Evolutionary conservation across 1,140 invertebrate genomes (phyloP).

Genomic region (Tribolium madens): DNA sequence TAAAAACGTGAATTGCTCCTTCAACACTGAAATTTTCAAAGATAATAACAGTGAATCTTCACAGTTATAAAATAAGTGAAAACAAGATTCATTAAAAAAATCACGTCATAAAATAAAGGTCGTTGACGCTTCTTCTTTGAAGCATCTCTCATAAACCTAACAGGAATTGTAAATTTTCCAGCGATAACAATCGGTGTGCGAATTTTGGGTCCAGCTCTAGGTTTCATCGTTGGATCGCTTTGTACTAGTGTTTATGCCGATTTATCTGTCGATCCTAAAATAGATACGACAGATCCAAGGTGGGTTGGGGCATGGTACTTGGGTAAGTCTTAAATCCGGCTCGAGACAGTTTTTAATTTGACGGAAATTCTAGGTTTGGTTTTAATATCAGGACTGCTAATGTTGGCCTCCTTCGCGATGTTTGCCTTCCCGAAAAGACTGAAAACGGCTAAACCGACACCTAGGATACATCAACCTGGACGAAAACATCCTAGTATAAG

Average conservation of each 20-base stretch:
- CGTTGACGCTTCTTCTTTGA: background rate
- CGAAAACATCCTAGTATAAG: conserved; percentile 72
- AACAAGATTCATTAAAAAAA: background rate
- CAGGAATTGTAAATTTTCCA: conserved; percentile 64
- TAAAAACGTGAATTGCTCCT: background rate
- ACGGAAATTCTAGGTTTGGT: conserved; percentile 74
- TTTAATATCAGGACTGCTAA: conserved; percentile 81
- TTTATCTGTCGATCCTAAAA: conserved; percentile 79
- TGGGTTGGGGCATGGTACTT: conserved; percentile 96
- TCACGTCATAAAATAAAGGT: background rate
- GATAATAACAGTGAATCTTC: background rate
- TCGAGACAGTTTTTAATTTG: background rate
- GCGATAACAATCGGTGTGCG: conserved; percentile 93
- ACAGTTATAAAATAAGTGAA: background rate
- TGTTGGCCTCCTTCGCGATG: conserved; percentile 86
- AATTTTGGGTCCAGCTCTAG: conserved; percentile 90
- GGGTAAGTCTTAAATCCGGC: conserved; percentile 69
- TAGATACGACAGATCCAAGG: conserved; percentile 85
- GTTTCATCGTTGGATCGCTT: conserved; percentile 91
- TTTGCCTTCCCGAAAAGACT: conserved; percentile 86
- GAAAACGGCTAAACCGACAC: conserved; percentile 67
- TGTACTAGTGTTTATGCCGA: conserved; percentile 91
- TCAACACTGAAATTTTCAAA: background rate
- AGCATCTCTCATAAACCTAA: background rate
- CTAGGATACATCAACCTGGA: conserved; percentile 64